phyloP scores from a whole-genome alignment of 2,113 vertebrate genomes.

The Melierax canorus region DNA sequence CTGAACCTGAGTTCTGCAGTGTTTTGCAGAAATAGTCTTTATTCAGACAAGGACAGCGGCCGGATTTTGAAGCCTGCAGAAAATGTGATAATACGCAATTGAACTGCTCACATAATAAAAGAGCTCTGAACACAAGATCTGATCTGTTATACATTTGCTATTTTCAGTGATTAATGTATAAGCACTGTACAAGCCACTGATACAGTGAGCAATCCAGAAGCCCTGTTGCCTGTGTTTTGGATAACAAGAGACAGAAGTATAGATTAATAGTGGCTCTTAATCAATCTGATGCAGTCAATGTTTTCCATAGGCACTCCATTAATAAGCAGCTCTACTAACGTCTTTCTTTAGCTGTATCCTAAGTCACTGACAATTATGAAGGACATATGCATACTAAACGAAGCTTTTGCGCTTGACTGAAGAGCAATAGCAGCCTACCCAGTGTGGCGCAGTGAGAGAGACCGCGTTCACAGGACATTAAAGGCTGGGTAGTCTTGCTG shows the following conservation, averaged over 20 bases:
- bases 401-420: background rate
- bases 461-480: background rate
- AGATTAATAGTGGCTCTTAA: constrained; percentile 8
- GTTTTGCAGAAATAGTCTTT: background rate
- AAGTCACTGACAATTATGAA: background rate
- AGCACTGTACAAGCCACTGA: background rate
- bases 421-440: background rate
- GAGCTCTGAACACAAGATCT: background rate
- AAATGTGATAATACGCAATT: background rate
- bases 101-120: background rate
- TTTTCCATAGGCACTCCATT: background rate
- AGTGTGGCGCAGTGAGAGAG: background rate
- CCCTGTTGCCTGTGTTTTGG: background rate
- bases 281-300: background rate
- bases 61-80: background rate
- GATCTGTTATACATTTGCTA: background rate
- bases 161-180: background rate
- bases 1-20: background rate
- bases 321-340: background rate
- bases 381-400: background rate
- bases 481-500: constrained; percentile 17
- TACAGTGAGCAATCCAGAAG: background rate
- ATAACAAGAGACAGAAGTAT: background rate
- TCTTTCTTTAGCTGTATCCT: background rate
- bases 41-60: background rate